Percentiles rank a stretch among this genome's conserved stretches.
phyloP scores from a whole-genome alignment of 64 coral and sea anemone species.

The Hydrozoanthus tunicans region DNA sequence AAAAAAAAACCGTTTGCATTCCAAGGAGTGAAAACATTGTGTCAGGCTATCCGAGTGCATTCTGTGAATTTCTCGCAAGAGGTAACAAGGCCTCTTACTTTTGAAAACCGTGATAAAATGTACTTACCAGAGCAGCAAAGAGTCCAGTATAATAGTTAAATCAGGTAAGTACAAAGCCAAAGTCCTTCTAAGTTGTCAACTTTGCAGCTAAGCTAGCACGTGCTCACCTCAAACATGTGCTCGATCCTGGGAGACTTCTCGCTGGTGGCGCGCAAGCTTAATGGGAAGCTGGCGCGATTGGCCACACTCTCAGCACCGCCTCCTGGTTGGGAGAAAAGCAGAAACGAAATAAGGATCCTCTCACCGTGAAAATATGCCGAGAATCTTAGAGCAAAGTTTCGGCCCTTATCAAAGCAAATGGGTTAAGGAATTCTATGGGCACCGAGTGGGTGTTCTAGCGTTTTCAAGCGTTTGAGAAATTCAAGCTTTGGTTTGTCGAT shows the following conservation, averaged over 20 bases:
- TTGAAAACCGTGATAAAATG: too few species aligned
- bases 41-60: background rate
- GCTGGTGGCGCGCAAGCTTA: background rate
- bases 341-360: constrained; percentile 5
- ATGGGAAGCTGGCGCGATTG: background rate
- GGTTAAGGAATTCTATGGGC: background rate
- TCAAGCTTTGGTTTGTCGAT: too few species aligned
- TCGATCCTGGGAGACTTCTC: background rate
- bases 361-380: constrained; percentile 25
- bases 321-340: constrained; percentile 39
- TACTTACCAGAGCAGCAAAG: too few species aligned
- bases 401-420: background rate
- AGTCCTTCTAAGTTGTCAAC: too few species aligned
- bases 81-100: too few species aligned
- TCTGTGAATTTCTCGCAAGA: too few species aligned
- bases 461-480: too few species aligned
- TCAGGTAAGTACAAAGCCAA: too few species aligned
- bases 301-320: background rate
- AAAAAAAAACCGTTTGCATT: background rate
- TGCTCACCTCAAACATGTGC: background rate
- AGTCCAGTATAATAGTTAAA: too few species aligned
- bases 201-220: background rate
- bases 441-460: background rate
- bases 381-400: background rate
- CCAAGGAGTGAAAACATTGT: background rate